phyloP scores from a whole-genome alignment of 2,888 invertebrate species.

The Bugula neritina region DNA sequence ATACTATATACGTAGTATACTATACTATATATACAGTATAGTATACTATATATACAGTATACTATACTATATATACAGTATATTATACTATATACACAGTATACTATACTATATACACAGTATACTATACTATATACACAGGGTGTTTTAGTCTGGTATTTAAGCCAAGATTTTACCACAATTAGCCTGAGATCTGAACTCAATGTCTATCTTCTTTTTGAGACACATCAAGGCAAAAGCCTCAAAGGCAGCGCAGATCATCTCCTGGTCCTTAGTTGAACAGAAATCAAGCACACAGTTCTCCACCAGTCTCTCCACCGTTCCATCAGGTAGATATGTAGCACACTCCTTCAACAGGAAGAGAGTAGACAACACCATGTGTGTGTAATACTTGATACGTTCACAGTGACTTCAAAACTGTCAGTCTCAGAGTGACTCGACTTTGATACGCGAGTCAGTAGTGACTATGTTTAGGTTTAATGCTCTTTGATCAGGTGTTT shows the following conservation, averaged over 20 bases:
- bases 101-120: neutral
- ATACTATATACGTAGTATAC: neutral
- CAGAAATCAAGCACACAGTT: constrained; percentile 16
- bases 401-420: no score
- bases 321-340: neutral
- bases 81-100: no score
- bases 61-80: neutral
- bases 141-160: no score
- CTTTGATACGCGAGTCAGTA: no score
- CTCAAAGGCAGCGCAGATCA: neutral
- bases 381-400: no score
- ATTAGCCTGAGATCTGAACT: neutral
- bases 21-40: neutral
- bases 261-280: constrained; percentile 11
- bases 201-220: neutral
- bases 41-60: neutral
- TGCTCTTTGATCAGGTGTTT: no score
- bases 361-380: no score
- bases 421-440: no score
- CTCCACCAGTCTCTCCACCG: neutral
- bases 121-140: neutral
- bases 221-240: neutral
- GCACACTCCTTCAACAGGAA: neutral
- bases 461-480: no score
- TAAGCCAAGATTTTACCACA: no score